These are phyloP conservation scores for Galbula dea DNA, from an alignment of 2,113 vertebrate genomes.

Conservation along the genomic window DNA sequence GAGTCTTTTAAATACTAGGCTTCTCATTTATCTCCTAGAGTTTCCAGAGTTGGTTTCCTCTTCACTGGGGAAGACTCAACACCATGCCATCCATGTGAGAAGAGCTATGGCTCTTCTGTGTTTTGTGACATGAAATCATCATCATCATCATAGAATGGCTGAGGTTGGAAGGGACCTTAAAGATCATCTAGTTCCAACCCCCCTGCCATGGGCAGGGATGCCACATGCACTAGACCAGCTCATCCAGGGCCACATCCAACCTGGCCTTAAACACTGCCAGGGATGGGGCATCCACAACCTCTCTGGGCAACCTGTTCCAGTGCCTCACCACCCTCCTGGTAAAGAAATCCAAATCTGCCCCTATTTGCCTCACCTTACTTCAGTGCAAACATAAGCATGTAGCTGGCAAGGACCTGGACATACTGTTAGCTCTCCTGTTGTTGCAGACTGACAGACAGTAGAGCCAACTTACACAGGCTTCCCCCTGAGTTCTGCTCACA, in stretches of 20 bases:
- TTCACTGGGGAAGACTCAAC: background rate
- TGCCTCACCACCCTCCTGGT: too few relatives aligned
- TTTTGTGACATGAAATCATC: background rate
- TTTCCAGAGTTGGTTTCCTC: background rate
- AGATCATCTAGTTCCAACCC: too few relatives aligned
- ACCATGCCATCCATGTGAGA: background rate
- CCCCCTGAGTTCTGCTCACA: background rate
- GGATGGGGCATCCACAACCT: too few relatives aligned
- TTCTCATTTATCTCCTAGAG: background rate
- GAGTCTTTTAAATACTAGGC: background rate
- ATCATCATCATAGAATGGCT: too few relatives aligned
- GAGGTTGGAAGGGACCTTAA: too few relatives aligned
- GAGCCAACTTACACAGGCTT: background rate
- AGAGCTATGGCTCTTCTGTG: background rate
- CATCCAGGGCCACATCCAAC: too few relatives aligned
- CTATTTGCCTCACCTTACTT: background rate
- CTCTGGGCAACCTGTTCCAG: too few relatives aligned
- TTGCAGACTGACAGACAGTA: background rate
- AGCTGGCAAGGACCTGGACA: background rate
- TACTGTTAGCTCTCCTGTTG: background rate
- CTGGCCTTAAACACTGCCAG: too few relatives aligned
- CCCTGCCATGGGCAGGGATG: too few relatives aligned
- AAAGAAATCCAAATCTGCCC: background rate
- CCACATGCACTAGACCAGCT: too few relatives aligned
- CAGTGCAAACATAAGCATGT: background rate